Evolutionary conservation across 2,797 vertebrate genomes (phyloP).

Genomic region (Rhinella marina): DNA sequence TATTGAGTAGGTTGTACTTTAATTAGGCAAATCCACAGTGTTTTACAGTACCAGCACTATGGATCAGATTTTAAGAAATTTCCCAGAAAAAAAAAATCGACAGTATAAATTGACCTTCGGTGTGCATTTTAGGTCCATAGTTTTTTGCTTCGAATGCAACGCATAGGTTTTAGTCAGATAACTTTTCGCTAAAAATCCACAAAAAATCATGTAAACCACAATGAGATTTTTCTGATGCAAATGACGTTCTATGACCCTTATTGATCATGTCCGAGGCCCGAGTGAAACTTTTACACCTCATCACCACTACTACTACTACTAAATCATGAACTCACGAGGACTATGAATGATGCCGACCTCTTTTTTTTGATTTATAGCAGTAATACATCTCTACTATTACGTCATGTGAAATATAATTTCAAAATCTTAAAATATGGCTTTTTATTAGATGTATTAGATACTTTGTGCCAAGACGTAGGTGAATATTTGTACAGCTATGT

Average conservation of each 20-base stretch:
- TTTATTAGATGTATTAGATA: neutral
- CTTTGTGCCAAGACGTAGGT: neutral
- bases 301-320: neutral
- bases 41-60: too few species aligned
- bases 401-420: neutral
- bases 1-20: neutral
- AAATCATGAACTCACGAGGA: neutral
- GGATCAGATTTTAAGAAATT: too few species aligned
- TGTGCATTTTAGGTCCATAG: too few species aligned
- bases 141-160: too few species aligned
- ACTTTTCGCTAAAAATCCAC: too few species aligned
- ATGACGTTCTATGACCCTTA: too few species aligned
- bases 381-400: neutral
- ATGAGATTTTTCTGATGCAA: too few species aligned
- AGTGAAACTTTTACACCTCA: neutral
- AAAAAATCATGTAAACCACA: too few species aligned
- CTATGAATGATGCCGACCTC: neutral
- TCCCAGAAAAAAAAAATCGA: too few species aligned
- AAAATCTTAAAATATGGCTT: neutral
- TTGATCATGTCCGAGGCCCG: too few species aligned
- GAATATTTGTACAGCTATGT: slow-evolving; percentile 24
- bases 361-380: neutral
- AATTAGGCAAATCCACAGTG: neutral
- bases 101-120: too few species aligned
- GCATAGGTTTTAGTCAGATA: too few species aligned